Conservation (phyloP, 2,113 vertebrate species). For the Lanius collurio region DNA sequence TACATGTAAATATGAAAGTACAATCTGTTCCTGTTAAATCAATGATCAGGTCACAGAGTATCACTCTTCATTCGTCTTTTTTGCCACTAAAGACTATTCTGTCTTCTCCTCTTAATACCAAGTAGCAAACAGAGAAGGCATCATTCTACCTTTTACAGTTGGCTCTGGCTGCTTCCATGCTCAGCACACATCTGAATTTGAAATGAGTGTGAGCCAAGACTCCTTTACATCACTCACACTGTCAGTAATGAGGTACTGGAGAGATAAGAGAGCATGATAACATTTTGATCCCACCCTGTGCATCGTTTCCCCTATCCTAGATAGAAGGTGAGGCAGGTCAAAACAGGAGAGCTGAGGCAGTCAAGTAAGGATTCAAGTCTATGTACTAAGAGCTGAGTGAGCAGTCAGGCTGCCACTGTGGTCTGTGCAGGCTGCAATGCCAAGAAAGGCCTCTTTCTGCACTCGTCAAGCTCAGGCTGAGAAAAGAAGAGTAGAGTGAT, state of each 20-base stretch:
- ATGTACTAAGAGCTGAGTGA: neutral
- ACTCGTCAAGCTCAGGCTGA: neutral
- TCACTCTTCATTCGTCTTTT: neutral
- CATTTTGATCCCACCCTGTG: neutral
- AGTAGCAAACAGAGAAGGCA: neutral
- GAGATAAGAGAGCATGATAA: neutral
- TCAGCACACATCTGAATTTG: neutral
- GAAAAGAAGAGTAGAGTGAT: neutral
- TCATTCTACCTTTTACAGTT: neutral
- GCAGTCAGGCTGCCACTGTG: neutral
- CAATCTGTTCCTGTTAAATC: neutral
- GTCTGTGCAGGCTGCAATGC: neutral
- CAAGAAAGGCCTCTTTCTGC: neutral
- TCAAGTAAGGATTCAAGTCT: neutral
- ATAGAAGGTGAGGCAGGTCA: neutral
- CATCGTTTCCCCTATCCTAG: neutral
- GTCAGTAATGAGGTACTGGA: neutral
- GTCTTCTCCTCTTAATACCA: neutral
- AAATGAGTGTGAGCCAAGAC: neutral
- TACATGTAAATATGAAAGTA: neutral
- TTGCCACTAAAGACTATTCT: neutral
- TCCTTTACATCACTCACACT: neutral
- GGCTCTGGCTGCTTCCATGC: neutral
- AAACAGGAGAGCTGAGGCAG: neutral
- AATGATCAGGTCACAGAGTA: neutral